A percentile compares a stretch with the other conserved stretches of the same genome.
Conservation (phyloP, 2,113 vertebrate genomes). For the Phylloscopus trochiloides region DNA sequence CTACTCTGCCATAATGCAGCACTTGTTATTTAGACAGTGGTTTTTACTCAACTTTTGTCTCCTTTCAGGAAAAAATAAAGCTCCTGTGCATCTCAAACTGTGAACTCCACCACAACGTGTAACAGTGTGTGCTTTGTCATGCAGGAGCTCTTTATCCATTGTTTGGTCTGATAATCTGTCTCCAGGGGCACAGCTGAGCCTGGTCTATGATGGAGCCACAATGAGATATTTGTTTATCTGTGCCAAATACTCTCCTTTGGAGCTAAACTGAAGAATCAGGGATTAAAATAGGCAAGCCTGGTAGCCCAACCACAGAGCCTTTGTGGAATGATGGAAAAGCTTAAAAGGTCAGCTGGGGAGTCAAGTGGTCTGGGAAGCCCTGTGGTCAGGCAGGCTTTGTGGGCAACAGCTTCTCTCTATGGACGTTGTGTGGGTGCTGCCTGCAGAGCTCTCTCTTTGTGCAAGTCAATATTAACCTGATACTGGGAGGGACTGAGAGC, state of each 20-base stretch:
- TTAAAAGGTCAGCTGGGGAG: not conserved
- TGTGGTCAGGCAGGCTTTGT: not conserved
- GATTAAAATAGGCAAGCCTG: not conserved
- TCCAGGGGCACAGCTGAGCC: not conserved
- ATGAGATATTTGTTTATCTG: not conserved
- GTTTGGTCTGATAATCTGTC: not conserved
- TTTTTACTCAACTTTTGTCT: not conserved
- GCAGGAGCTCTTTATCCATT: not conserved
- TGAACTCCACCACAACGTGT: not conserved
- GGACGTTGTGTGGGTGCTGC: accelerated
- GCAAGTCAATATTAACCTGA: not conserved
- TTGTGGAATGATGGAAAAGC: not conserved
- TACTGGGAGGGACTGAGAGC: not conserved
- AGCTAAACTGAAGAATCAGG: not conserved
- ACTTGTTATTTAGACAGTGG: not conserved
- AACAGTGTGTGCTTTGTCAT: not conserved
- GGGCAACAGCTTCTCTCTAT: not conserved
- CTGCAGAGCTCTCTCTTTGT: not conserved
- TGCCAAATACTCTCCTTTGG: not conserved
- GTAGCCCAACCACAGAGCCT: not conserved
- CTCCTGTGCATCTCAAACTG: not conserved
- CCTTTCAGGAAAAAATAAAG: not conserved
- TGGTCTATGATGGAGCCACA: not conserved
- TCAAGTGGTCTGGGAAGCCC: not conserved
- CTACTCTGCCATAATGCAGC: not conserved